Evolutionary conservation across 2,797 vertebrate species (phyloP).

Genomic region (Oreonectes daqikongensis): DNA sequence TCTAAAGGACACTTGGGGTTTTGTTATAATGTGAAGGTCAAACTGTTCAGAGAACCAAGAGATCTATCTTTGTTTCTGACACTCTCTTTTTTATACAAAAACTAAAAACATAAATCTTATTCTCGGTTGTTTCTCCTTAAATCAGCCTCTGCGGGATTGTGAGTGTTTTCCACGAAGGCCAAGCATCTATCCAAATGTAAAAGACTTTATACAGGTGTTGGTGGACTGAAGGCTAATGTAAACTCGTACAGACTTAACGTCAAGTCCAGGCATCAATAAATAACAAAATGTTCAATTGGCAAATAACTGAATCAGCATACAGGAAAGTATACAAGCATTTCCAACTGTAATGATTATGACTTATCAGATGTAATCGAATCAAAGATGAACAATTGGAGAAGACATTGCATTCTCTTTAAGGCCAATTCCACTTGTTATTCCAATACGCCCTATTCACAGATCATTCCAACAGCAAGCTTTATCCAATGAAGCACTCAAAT

Average conservation of each 20-base stretch:
- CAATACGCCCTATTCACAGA: constrained; percentile 4
- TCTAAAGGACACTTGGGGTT: constrained; percentile 8
- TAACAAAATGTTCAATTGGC: not conserved
- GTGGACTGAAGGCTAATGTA: not conserved
- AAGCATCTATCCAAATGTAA: not conserved
- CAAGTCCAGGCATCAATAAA: not conserved
- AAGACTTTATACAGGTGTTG: not conserved
- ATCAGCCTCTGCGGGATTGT: constrained; percentile 2
- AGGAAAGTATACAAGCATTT: not conserved
- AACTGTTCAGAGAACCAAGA: constrained; percentile 6
- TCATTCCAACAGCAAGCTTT: constrained; percentile 15
- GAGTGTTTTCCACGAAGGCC: not conserved
- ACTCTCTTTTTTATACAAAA: not conserved
- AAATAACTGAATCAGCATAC: not conserved
- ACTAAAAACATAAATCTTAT: constrained; percentile 9
- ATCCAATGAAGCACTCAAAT: constrained; percentile 28
- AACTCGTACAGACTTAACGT: not conserved
- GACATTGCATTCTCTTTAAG: not conserved
- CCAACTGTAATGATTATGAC: constrained; percentile 1
- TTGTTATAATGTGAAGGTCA: constrained; percentile 17
- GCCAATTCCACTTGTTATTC: not conserved
- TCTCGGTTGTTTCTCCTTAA: not conserved
- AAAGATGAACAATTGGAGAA: not conserved
- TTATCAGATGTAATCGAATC: not conserved
- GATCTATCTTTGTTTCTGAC: constrained; percentile 11